Percentiles rank a stretch among this genome's conserved stretches.
Conservation (phyloP, 2,888 invertebrate species). For the Dryadula phaetusa region DNA sequence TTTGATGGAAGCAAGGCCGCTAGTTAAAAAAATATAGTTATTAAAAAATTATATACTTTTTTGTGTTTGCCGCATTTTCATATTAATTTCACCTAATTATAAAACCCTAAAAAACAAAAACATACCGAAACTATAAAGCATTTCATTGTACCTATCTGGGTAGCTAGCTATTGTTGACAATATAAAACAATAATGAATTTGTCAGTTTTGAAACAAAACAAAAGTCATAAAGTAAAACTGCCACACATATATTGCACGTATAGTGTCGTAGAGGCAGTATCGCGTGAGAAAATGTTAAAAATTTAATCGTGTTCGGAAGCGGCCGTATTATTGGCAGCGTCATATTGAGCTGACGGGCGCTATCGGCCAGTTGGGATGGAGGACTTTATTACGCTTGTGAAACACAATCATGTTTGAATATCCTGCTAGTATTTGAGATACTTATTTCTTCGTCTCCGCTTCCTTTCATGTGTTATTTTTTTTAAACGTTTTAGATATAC, state of each 20-base stretch:
- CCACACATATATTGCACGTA: background rate
- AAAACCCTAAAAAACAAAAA: too few species aligned
- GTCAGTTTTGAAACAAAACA: background rate
- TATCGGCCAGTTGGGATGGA: conserved; percentile 57
- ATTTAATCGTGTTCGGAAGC: conserved; percentile 66
- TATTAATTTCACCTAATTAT: too few species aligned
- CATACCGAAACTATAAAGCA: too few species aligned
- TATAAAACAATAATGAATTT: background rate
- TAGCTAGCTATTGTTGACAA: background rate
- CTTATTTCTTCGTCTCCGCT: background rate
- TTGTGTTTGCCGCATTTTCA: too few species aligned
- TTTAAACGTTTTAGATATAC: too few species aligned
- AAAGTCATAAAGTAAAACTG: background rate
- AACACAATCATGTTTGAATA: conserved; percentile 48
- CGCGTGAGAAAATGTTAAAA: conserved; percentile 68
- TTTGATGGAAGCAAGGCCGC: too few species aligned
- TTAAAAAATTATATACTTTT: too few species aligned
- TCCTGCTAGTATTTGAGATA: conserved; percentile 20
- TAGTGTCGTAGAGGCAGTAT: background rate
- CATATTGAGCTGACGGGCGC: conserved; percentile 70
- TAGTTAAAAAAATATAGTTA: too few species aligned
- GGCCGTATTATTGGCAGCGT: conserved; percentile 69
- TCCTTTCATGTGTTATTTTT: background rate
- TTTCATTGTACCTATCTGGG: too few species aligned
- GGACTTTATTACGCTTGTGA: conserved; percentile 51